Evolutionary conservation across 2,113 vertebrate species (phyloP).

Genomic region (Peromyscus maniculatus): DNA sequence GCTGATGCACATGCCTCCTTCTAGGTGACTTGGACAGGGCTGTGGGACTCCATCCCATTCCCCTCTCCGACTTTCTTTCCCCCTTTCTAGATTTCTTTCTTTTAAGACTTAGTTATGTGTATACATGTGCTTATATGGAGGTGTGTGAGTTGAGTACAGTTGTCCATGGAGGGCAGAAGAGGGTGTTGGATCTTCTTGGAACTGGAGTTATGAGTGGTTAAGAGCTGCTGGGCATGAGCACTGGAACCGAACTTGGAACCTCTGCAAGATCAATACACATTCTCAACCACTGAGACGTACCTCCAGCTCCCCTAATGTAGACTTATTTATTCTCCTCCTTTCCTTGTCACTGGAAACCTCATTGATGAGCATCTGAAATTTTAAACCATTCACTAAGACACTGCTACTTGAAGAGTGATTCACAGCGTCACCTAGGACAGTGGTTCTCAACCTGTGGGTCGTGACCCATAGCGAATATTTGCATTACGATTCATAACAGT

Average conservation of each 20-base stretch:
- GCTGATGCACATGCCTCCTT: rapidly evolving
- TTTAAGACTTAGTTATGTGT: background rate
- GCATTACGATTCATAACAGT: background rate
- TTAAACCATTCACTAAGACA: background rate
- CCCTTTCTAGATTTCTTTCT: background rate
- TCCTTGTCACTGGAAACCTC: background rate
- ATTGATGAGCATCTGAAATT: background rate
- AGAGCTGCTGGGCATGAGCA: background rate
- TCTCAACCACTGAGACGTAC: background rate
- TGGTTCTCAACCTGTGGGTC: background rate
- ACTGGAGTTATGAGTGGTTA: too few relatives aligned
- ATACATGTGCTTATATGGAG: background rate
- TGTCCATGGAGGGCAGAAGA: background rate
- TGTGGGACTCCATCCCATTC: background rate
- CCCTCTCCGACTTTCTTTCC: background rate
- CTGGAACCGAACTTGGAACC: background rate
- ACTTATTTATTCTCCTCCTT: background rate
- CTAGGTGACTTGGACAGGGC: background rate
- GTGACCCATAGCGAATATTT: background rate
- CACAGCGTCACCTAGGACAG: background rate
- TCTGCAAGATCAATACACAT: background rate
- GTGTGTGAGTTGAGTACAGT: background rate
- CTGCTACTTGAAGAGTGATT: background rate
- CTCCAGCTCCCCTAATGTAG: background rate
- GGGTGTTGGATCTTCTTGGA: background rate